phyloP scores from a whole-genome alignment of 2,888 invertebrate genomes.

The Prenolepis imparis region DNA sequence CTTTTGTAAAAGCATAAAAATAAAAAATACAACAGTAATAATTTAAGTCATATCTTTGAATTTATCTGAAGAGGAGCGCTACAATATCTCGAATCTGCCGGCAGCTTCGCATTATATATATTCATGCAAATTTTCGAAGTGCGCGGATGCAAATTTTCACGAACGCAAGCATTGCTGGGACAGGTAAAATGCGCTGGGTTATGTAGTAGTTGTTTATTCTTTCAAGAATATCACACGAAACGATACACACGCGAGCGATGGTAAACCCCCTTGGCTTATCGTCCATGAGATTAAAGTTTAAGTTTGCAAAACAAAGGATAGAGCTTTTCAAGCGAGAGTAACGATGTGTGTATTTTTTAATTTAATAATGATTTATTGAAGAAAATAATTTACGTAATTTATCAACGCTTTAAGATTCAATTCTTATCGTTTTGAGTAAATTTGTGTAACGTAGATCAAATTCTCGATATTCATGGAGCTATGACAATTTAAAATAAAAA shows the following conservation, averaged over 20 bases:
- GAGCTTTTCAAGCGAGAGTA: background rate
- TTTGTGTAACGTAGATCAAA: background rate
- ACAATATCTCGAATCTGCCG: conserved; percentile 38
- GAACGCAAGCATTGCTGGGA: conserved; percentile 58
- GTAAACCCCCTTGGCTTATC: conserved; percentile 69
- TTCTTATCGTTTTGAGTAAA: background rate
- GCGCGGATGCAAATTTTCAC: conserved; percentile 56
- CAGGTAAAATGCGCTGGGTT: conserved; percentile 65
- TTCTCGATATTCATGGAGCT: too few relatives aligned
- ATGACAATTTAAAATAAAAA: too few relatives aligned
- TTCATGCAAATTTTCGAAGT: conserved; percentile 43
- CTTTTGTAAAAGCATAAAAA: background rate
- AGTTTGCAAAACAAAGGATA: conserved; percentile 5
- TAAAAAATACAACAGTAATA: background rate
- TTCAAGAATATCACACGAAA: conserved; percentile 60
- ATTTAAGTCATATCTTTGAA: conserved; percentile 11
- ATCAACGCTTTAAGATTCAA: background rate
- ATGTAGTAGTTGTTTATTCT: conserved; percentile 74
- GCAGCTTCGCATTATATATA: conserved; percentile 37
- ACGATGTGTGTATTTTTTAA: background rate
- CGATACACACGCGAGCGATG: conserved; percentile 30
- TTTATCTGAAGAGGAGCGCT: background rate
- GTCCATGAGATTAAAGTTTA: conserved; percentile 59
- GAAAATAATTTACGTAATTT: background rate
- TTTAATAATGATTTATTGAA: background rate